phyloP scores from a whole-genome alignment of 53 echinoderm and acorn worm genomes.

The Temnopleurus reevesii region DNA sequence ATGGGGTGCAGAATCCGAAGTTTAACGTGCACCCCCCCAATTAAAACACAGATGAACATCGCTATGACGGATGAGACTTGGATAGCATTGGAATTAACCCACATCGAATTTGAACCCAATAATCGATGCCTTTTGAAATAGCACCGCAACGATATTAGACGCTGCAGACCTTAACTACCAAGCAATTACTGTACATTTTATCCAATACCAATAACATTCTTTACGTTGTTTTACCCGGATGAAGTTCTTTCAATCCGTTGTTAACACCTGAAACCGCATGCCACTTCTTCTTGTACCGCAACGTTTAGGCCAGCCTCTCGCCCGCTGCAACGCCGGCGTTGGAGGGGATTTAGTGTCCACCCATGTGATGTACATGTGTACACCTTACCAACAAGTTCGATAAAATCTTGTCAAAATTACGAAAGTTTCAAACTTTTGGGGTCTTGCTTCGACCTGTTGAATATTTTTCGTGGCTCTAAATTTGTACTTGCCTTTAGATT shows the following conservation, averaged over 20 bases:
- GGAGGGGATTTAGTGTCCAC: no score
- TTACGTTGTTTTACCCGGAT: not conserved
- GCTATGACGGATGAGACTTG: no score
- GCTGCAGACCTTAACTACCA: not conserved
- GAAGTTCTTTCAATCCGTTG: not conserved
- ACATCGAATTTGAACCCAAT: not conserved
- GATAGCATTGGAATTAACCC: not conserved
- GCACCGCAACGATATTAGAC: not conserved
- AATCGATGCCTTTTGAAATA: not conserved
- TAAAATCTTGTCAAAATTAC: no score
- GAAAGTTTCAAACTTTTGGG: no score
- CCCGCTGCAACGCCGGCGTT: not conserved
- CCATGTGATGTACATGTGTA: no score
- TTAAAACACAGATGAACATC: no score
- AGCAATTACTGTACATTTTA: not conserved
- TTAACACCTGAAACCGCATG: slow-evolving; percentile 7
- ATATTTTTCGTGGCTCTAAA: no score
- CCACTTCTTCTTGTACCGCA: not conserved
- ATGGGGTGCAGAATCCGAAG: not conserved
- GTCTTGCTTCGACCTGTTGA: no score
- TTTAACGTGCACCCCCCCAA: not conserved
- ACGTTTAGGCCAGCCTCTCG: not conserved
- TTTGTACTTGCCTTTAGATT: no score
- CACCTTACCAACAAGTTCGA: no score
- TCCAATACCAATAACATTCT: not conserved